Evolutionary conservation across 1,140 invertebrate species (phyloP).

Genomic region (Glomeris maerens): DNA sequence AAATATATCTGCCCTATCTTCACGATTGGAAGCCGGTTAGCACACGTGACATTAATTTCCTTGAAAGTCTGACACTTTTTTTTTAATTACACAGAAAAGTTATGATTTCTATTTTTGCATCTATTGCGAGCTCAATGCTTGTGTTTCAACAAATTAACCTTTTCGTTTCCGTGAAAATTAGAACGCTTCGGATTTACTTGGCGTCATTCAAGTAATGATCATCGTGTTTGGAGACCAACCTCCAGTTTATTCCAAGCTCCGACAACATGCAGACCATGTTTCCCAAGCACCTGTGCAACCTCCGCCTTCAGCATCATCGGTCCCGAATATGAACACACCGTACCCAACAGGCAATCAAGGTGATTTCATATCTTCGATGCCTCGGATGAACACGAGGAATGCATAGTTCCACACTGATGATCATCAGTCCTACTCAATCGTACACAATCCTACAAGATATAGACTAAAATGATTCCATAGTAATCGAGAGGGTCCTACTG

Average conservation of each 20-base stretch:
- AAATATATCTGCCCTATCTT: constrained; percentile 91
- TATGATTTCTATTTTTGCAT: background rate
- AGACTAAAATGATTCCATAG: too few species aligned
- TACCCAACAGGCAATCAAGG: constrained; percentile 4
- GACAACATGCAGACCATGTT: constrained; percentile 4
- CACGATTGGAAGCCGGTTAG: constrained; percentile 83
- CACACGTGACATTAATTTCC: constrained; percentile 24
- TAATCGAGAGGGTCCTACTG: too few species aligned
- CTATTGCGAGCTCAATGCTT: background rate
- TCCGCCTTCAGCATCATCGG: constrained; percentile 18
- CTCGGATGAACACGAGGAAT: too few species aligned
- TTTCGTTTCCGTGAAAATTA: constrained; percentile 27
- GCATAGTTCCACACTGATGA: too few species aligned
- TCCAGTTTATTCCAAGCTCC: constrained; percentile 61
- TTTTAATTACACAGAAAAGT: constrained; percentile 3
- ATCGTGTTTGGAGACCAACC: constrained; percentile 86
- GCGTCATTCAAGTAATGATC: constrained; percentile 80
- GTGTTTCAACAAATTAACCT: constrained; percentile 3
- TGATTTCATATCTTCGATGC: too few species aligned
- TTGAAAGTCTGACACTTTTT: too few species aligned
- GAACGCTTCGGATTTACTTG: constrained; percentile 65
- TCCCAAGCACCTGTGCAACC: constrained; percentile 9
- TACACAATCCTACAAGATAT: too few species aligned
- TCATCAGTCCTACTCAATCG: too few species aligned
- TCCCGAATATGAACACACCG: constrained; percentile 27